Percentiles rank a stretch among this genome's conserved stretches.
Evolutionary conservation across 2,888 invertebrate genomes (phyloP).

Genomic region (Crepidodera aurea): DNA sequence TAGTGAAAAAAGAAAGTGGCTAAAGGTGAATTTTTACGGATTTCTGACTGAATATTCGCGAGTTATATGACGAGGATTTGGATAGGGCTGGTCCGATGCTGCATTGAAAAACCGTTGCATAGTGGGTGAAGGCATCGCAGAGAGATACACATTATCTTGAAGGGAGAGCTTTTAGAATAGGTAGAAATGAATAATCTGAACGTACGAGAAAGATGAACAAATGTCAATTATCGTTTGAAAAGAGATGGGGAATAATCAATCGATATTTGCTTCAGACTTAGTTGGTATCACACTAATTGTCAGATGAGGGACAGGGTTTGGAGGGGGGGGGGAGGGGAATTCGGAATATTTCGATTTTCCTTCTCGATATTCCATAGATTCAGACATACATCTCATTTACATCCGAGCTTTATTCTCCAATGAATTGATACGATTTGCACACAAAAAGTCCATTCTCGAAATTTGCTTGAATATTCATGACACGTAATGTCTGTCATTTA

Average conservation of each 20-base stretch:
- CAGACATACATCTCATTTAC: conserved; percentile 39
- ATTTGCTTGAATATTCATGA: conserved; percentile 31
- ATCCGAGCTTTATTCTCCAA: conserved; percentile 40
- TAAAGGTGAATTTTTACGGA: too few relatives aligned
- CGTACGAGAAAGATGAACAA: conserved; percentile 53
- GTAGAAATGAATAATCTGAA: conserved; percentile 47
- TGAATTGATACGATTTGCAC: conserved; percentile 41
- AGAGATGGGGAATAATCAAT: conserved; percentile 57
- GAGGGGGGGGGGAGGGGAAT: conserved; percentile 25
- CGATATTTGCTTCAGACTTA: conserved; percentile 60
- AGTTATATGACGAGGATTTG: too few relatives aligned
- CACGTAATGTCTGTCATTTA: conserved; percentile 5
- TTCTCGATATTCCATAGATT: conserved; percentile 45
- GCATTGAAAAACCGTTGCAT: conserved; percentile 42
- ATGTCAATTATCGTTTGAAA: conserved; percentile 54
- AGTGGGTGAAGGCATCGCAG: conserved; percentile 36
- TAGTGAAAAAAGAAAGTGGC: too few relatives aligned
- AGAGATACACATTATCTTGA: conserved; percentile 45
- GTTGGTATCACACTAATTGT: conserved; percentile 62
- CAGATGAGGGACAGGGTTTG: conserved; percentile 45
- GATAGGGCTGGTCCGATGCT: conserved; percentile 11
- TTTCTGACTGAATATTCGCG: too few relatives aligned
- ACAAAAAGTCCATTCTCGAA: conserved; percentile 35
- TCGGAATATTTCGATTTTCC: conserved; percentile 49
- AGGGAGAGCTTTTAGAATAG: conserved; percentile 45